phyloP scores from a whole-genome alignment of 2,888 invertebrate genomes.

The Philhelius pedissequus region DNA sequence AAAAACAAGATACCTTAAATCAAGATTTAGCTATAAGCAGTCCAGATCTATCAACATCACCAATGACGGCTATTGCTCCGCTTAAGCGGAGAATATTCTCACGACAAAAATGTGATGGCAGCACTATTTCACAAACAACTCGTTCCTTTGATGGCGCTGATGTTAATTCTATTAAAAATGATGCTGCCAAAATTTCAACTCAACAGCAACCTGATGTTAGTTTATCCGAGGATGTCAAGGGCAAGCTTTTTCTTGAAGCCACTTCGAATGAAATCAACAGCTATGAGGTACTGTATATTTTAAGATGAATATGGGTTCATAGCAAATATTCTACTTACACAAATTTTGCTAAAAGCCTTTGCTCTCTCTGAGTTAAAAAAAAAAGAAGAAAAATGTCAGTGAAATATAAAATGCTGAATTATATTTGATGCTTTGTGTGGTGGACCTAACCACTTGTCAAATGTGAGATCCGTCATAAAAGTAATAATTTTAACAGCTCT shows the following conservation, averaged over 20 bases:
- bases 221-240: constrained; percentile 7
- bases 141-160: constrained; percentile 68
- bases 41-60: constrained; percentile 50
- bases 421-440: too few species aligned
- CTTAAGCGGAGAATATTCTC: constrained; percentile 42
- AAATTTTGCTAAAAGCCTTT: too few species aligned
- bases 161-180: constrained; percentile 4
- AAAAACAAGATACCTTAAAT: constrained; percentile 72
- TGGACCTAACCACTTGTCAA: too few species aligned
- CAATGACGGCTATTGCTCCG: constrained; percentile 11
- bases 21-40: constrained; percentile 69
- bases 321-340: too few species aligned
- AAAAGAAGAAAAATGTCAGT: too few species aligned
- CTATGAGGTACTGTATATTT: constrained; percentile 35
- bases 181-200: not conserved
- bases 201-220: not conserved
- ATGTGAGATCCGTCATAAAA: too few species aligned
- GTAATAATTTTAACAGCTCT: too few species aligned
- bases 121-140: constrained; percentile 26
- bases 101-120: constrained; percentile 11
- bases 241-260: constrained; percentile 13
- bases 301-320: not conserved
- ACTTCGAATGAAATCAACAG: constrained; percentile 43
- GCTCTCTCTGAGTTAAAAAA: too few species aligned
- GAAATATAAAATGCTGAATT: too few species aligned